Conservation (phyloP, 2,113 vertebrate genomes). For the Phocoena sinus region DNA sequence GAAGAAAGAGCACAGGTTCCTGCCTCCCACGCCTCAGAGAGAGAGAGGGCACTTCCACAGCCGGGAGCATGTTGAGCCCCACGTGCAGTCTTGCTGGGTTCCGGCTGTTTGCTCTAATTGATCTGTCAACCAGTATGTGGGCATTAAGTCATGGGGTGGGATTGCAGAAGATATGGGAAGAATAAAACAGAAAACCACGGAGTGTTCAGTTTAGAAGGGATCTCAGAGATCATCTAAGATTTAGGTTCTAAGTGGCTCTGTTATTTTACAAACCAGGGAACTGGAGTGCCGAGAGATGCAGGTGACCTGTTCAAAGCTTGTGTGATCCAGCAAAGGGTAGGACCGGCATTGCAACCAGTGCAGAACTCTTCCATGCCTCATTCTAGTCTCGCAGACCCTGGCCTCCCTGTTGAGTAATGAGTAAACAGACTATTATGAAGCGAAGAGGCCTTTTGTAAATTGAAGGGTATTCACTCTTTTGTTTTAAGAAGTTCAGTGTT, state of each 20-base stretch:
- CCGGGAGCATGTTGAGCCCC: accelerated
- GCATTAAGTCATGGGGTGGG: background rate
- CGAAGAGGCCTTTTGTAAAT: background rate
- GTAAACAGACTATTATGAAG: background rate
- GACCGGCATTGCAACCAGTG: background rate
- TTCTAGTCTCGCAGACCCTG: background rate
- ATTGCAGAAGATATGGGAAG: background rate
- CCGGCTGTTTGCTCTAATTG: background rate
- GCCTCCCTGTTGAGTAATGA: background rate
- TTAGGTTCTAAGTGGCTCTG: background rate
- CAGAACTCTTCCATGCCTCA: background rate
- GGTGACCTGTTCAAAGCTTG: background rate
- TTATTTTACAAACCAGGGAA: background rate
- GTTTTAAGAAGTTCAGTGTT: constrained; percentile 38
- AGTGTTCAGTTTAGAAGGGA: background rate
- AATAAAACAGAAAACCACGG: background rate
- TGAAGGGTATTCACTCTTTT: background rate
- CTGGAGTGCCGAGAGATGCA: background rate
- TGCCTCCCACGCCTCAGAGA: background rate
- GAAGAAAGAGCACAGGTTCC: background rate
- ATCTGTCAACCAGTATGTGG: background rate
- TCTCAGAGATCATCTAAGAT: background rate
- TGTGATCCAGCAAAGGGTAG: background rate
- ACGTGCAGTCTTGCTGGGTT: background rate
- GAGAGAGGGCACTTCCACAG: background rate